Evolutionary conservation across 2,113 vertebrate species (phyloP).

Genomic region (Cebus imitator): DNA sequence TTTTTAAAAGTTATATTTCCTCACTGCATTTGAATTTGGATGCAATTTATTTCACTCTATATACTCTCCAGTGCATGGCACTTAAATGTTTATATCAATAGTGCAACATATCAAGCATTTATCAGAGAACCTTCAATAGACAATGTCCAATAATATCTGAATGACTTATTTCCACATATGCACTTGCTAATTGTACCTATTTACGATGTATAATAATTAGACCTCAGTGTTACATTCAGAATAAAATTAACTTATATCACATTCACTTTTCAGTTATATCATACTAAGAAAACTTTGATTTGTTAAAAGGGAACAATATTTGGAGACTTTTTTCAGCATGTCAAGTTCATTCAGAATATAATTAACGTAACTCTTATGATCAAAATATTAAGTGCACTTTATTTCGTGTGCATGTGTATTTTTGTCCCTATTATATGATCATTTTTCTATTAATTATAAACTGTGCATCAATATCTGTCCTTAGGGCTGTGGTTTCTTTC

Average conservation of each 20-base stretch:
- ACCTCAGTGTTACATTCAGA: slow-evolving; percentile 26
- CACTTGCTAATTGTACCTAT: neutral
- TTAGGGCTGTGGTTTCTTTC: neutral
- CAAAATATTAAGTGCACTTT: neutral
- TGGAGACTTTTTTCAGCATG: neutral
- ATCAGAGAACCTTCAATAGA: neutral
- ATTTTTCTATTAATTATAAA: neutral
- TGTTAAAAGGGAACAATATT: slow-evolving; percentile 5
- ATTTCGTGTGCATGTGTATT: neutral
- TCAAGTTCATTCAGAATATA: neutral
- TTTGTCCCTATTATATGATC: neutral
- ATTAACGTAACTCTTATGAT: neutral
- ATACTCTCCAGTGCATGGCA: neutral
- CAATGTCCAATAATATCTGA: neutral
- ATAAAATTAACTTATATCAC: neutral
- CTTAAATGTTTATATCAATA: neutral
- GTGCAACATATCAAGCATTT: neutral
- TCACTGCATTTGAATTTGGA: neutral
- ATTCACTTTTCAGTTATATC: neutral
- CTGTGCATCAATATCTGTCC: neutral
- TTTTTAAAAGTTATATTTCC: slow-evolving; percentile 60
- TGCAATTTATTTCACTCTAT: slow-evolving; percentile 20
- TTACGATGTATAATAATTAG: neutral
- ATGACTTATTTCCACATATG: neutral
- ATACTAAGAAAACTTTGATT: slow-evolving; percentile 1